Evolutionary conservation across 2,888 invertebrate genomes (phyloP).

Genomic region (Urechis unicinctus): DNA sequence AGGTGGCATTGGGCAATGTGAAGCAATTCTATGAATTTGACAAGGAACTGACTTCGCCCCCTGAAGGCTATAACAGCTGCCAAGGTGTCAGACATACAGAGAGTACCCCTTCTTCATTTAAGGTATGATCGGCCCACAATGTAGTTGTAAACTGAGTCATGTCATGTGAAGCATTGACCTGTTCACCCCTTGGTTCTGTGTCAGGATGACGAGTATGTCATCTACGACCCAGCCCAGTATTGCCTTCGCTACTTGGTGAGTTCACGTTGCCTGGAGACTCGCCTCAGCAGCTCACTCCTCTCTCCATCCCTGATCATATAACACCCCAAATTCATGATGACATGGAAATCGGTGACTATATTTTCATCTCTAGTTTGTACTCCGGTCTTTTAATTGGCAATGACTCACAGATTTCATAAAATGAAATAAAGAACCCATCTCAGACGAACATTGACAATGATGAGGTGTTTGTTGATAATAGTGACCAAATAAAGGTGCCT

Average conservation of each 20-base stretch:
- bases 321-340: too few species aligned
- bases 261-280: constrained; percentile 24
- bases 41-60: constrained; percentile 29
- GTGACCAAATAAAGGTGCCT: neutral
- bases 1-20: constrained; percentile 39
- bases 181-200: constrained; percentile 9
- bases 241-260: constrained; percentile 41
- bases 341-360: too few species aligned
- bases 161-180: too few species aligned
- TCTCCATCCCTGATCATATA: too few species aligned
- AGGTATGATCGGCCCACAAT: constrained; percentile 20
- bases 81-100: constrained; percentile 34
- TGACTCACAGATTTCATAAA: too few species aligned
- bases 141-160: too few species aligned
- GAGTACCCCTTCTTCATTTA: constrained; percentile 28
- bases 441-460: neutral
- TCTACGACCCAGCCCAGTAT: constrained; percentile 43
- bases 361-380: too few species aligned
- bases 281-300: neutral
- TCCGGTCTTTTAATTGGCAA: too few species aligned
- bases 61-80: constrained; percentile 40
- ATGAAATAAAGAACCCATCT: neutral
- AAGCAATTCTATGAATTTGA: constrained; percentile 22
- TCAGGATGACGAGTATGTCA: constrained; percentile 46
- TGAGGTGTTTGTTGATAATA: neutral